Base-by-base conservation (phyloP, 2,113 vertebrate genomes). In the Austrofundulus limnaeus region DNA sequence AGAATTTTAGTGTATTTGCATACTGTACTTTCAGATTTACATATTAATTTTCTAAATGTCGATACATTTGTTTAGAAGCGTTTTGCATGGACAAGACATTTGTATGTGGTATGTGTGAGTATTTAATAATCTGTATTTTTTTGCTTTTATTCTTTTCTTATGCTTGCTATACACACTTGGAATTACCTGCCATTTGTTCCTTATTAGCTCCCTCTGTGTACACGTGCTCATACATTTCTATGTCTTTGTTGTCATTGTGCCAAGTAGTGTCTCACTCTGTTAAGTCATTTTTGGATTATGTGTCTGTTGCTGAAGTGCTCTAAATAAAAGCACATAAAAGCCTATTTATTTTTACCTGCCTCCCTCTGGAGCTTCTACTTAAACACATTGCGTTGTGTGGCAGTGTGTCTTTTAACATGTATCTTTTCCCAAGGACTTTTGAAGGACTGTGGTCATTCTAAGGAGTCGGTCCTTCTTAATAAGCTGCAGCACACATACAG, bases 401-500 rank as follows among this genome's bases (percentile, higher is more conserved):
- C 2, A 20, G 14, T 34, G 37, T 48, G 39, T 54, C 50, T 75
- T 52, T 28, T 0, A 16, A 16, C 10, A 2, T 7, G 16, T 9
- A 14, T 47, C 13, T 43, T 38, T 57, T 21, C 17, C 56, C 55
- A 38, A 37, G 6, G 70, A n/a, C 39, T 54, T 23, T 66, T 38
- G 42, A 39, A 60, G 71, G 54, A 49, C 43, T 24, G 14, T 39
- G 61, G 60, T 78, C 68, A 61, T 77, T 34, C 66, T 39, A 37
- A 82, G 82, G 72, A 78, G 62, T 38, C 4, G 19, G 52, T 53
- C 28, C 47, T 61, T 71, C 39, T 75, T 74, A 77, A 70, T 72
- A 67, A 34, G 39, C 66, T 68, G 50, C 61, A 56, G 55, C 24
- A 58, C 43, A 67, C 37, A 69, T 43, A 62, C 11, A 46, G 31